Evolutionary conservation across 2,113 vertebrate genomes (phyloP), one percentile per base, ranked within the genome.

Genomic region (Aramus guarauna): DNA sequence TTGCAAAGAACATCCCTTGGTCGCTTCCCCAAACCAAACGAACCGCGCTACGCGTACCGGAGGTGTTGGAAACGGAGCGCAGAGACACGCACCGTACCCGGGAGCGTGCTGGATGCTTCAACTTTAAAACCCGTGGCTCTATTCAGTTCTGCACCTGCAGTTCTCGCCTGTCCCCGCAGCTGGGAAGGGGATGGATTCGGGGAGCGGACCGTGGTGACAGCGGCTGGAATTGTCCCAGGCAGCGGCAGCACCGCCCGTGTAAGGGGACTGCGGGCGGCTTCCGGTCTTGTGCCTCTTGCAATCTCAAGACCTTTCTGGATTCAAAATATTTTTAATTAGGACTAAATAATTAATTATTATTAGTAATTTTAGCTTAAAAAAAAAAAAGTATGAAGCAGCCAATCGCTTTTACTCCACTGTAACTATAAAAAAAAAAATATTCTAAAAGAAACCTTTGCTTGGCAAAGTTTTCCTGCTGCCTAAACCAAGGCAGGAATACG

Each of bases 11-110:
- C n/a, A 41, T 23, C 85, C 47, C 34, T 30, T 0, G 7, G 43
- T 34, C 4, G 9, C 63, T 52, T 29, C 58, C 59, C 73, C 47
- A 36, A 24, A 68, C 19, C 16, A 53, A 78, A 24, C 0, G 1
- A 34, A 81, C 52, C 60, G 32, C 69, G n/a, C 21, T 9, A 1
- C 0, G 0, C 1, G 2, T 17, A 26, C 56, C 53, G 55, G 41
- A 86, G 12, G 37, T 15, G 21, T 4, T 77, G 88, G 36, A 55
- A 84, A 52, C 1, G 30, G 53, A 76, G 43, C 3, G 63, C 18
- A 45, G 48, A 34, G 10, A 18, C 8, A 37, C 0, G 9, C 14
- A 23, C 12, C 3, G 0, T 15, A 26, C 32, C 36, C 56, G 72
- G 58, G 67, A 48, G 62, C 1, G 43, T 53, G 41, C 56, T 45